Evolutionary conservation across 2,113 vertebrate species (phyloP), one percentile per base, ranked within the genome.

Genomic region (Xyrauchen texanus): DNA sequence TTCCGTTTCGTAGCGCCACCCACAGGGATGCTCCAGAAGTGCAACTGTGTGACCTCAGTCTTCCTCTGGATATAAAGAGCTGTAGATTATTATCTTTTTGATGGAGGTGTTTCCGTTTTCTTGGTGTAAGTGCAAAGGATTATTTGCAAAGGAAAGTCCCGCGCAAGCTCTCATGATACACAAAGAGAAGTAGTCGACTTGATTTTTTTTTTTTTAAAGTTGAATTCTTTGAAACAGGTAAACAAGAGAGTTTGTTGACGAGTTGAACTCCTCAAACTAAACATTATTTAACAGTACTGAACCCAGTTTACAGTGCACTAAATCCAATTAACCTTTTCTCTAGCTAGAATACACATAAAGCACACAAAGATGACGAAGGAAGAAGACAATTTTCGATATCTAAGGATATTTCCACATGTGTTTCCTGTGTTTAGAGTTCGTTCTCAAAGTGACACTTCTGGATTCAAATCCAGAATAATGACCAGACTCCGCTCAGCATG

Each of bases 391-490:
- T 84, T 82, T 46, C 52, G 80, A 8, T 76, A 81, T 57, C 12
- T 83, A 4, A 77, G 68, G 72, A 79, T 11, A 6, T 76, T 73
- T 65, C 44, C 82, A 0, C 55, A 42, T 6, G 4, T 66, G n/a
- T 78, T 57, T 52, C 76, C 80, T 3, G 58, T 68, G 0, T 57
- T 84, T 58, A 82, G 86, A 76, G 60, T 80, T 62, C 63, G 86
- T 11, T 87, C 86, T 70, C 82, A 81, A 44, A 85, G 86, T 65
- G 86, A 87, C n/a, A 82, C 84, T 8, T 85, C 80, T 4, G 84
- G 77, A 58, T 87, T 87, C 69, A 85, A 57, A 64, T 72, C 80
- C 21, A 83, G 84, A 67, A 84, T 87, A 53, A 64, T 87, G n/a
- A 80, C 71, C 45, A 78, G 86, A 52, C 62, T 87, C 12, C 63